Base-by-base conservation (phyloP, 1,140 invertebrate species). In the Atta texana region DNA sequence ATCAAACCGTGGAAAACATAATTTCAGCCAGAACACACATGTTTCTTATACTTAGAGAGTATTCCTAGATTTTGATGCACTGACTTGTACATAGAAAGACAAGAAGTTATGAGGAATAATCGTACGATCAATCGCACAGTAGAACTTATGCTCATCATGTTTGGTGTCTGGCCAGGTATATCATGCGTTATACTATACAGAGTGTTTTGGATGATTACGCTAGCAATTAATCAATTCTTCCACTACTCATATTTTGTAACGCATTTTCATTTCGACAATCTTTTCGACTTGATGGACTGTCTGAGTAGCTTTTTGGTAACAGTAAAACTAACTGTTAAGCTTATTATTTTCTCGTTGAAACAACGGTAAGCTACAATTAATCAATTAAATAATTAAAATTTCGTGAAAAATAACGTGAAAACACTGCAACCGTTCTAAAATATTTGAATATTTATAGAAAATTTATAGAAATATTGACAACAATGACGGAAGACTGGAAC, bases 231-330 rank as follows among this genome's bases (percentile, higher is more conserved):
- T 16, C 8, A 81, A 39, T 61, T 81, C 14, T 57, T 81, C 8
- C 63, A 86, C 28, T 86, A 71, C 4, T 39, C 10, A 0, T 86
- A 86, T 14, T 53, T 81, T 16, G 28, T 81, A 21, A 81, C 53
- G n/a, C 76, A 86, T 68, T 71, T 86, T 18, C 2, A 44, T 14
- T 4, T 59, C 1, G 44, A 86, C 21, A 81, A 86, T 81, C 44
- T 86, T 10, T 69, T 81, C n/a, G 21, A 81, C 10, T n/a, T 86
- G 14, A 86, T 86, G 85, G 85, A 86, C 2, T 81, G 76, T 51
- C 3, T 86, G 24, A 86, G 85, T 28, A 86, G 76, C 7, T 61
- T 80, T 16, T 39, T 86, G 66, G 76, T 31, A 16, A 16, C 64
- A 81, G 57, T 69, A 1, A 80, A 81, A 31, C 8, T 86, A 53